Evolutionary conservation across 2,888 invertebrate species (phyloP), one percentile per base, ranked within the genome.

Genomic region (Eumacrocentrus americanus): DNA sequence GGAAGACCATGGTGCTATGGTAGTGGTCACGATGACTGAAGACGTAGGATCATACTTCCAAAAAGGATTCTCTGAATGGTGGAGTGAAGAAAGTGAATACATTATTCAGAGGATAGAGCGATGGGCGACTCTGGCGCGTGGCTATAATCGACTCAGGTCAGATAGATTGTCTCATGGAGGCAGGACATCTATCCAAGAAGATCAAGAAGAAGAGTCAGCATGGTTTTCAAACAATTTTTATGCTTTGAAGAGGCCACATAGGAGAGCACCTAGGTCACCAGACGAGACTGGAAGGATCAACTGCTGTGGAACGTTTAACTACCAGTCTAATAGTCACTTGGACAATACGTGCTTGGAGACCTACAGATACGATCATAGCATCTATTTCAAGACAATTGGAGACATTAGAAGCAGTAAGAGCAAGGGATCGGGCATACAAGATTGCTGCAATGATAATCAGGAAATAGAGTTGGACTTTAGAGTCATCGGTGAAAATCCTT

Each of bases 301-400:
- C 52, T 78, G 77, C 63, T 79, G 79, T 57, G 71, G 70, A 1
- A 67, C 67, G 1, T 74, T 75, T 16, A 74, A 74, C 58, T 80
- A 80, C 29, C 76, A 76, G 51, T 76, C 79, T 7, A 77, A 73
- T 61, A 72, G 67, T 16, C 71, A 73, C 18, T 61, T 81, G 20
- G 79, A 79, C 52, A 79, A 70, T 51, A 71, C 63, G 14, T 79
- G 79, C 12, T 60, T 80, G 52, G 78, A 80, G 56, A 72, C 70
- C 2, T 80, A 80, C 58, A 70, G 79, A 20, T 77, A 79, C 60
- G 80, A 80, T 54, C 80, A 80, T 54, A 80, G 80, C 44, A 80
- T 80, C 37, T 80, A 80, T 54, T 80, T 80, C 60, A 79, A 80
- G 64, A 80, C 80, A 0, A 73, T 80, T 22, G 80, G 80, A 2